Evolutionary conservation across 2,888 invertebrate species (phyloP).

Genomic region (Cataglyphis altisquamis): DNA sequence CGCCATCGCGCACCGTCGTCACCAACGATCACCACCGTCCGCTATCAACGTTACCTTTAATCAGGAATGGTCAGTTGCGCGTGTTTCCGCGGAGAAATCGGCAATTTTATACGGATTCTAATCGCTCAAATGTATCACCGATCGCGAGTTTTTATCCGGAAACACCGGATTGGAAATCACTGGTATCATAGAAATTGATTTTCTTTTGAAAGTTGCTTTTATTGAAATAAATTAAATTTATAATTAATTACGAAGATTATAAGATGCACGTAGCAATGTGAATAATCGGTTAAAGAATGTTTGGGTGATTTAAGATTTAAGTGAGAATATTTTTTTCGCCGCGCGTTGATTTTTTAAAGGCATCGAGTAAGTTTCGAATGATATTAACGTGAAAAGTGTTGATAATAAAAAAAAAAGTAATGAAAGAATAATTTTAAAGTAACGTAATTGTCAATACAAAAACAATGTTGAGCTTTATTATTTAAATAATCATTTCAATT

Average conservation of each 20-base stretch:
- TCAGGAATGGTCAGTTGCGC: constrained; percentile 3
- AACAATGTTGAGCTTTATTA: neutral
- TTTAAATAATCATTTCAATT: neutral
- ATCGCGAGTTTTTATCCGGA: constrained; percentile 5
- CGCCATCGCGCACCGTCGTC: neutral
- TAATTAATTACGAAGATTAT: neutral
- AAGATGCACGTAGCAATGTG: neutral
- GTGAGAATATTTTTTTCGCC: neutral
- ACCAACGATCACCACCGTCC: neutral
- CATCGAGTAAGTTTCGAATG: neutral
- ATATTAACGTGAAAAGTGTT: neutral
- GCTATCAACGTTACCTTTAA: neutral
- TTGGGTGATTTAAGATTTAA: constrained; percentile 11
- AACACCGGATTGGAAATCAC: neutral
- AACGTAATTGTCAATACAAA: neutral
- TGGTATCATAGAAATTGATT: neutral
- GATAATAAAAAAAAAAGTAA: neutral
- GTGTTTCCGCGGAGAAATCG: neutral
- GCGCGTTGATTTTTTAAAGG: neutral
- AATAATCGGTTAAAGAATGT: neutral
- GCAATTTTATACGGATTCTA: constrained; percentile 1
- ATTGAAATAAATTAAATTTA: constrained; percentile 20
- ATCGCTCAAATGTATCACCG: neutral
- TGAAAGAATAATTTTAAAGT: neutral
- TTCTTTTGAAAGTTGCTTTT: neutral